Base-by-base conservation (phyloP, 2,888 invertebrate genomes). In the Polydrusus cervinus region DNA sequence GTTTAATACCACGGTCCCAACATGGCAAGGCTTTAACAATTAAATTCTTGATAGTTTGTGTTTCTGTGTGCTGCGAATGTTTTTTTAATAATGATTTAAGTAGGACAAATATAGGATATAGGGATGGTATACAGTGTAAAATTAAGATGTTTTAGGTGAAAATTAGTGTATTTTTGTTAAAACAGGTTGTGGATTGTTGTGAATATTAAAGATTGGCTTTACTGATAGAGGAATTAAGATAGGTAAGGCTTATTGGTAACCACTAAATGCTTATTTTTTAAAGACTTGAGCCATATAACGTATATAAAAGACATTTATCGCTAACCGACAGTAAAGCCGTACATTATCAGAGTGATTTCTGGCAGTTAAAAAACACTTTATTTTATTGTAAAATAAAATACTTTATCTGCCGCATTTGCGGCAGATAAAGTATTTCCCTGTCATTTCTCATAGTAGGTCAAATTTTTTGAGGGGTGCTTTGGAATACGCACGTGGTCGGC, bases 21-120 rank as follows among this genome's bases (percentile, higher is more conserved):
- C n/a, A 65, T 34, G 51, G 65, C 65, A 51, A 51, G 16, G 65
- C 34, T 65, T 65, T 65, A 51, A 16, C 65, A 65, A 65, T 65
- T 65, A 65, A 51, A 16, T 51, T 49, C 18, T 65, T 65, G 14
- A 34, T 45, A 30, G 5, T 34, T 9, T 62, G 45, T 47, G 38
- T 18, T 40, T 60, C 13, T 60, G 61, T 43, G 43, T 18, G 43
- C 61, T 18, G 43, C 61, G 3, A 34, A 34, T 34, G 34, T 9
- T 25, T n/a, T 8, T 47, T 62, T 30, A 62, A 20, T 47, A 9
- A 45, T 45, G 43, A 30, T 25, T 62, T 11, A 45, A 62, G 45
- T 25, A 61, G 40, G 13, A 47, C 45, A 9, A 62, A 61, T 38
- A n/a, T 18, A 61, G 43, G 10, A 18, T n/a, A 45, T 47, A n/a